Percentiles rank a stretch among this genome's conserved stretches.
Evolutionary conservation across 2,888 invertebrate species (phyloP).

Genomic region (Thymelicus acteon): DNA sequence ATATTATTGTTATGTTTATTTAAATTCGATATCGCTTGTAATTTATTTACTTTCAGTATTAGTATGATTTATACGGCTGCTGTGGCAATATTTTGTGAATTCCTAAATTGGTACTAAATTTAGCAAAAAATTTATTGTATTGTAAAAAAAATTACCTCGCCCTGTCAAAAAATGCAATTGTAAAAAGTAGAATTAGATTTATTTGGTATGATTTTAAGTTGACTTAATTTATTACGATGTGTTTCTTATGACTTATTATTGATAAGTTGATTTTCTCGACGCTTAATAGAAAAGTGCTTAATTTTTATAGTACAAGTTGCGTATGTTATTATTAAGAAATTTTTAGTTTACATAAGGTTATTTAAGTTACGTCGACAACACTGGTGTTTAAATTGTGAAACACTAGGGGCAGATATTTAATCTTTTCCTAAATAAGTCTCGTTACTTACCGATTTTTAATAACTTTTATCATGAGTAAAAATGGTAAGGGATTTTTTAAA

Average conservation of each 20-base stretch:
- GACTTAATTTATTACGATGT: constrained; percentile 60
- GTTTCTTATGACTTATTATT: constrained; percentile 39
- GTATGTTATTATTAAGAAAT: constrained; percentile 31
- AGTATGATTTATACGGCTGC: constrained; percentile 42
- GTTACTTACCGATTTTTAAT: too few species aligned
- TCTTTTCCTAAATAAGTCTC: not conserved
- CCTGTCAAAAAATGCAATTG: constrained; percentile 37
- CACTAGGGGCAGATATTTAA: not conserved
- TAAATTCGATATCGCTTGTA: not conserved
- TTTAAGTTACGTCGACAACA: not conserved
- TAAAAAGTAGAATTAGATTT: constrained; percentile 49
- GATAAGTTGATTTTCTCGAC: constrained; percentile 43
- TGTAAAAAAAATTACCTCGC: constrained; percentile 43
- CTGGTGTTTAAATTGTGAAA: not conserved
- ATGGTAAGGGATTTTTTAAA: too few species aligned
- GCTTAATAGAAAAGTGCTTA: constrained; percentile 43
- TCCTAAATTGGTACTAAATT: constrained; percentile 24
- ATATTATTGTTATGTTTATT: not conserved
- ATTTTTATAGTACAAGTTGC: constrained; percentile 40
- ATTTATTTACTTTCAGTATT: constrained; percentile 54
- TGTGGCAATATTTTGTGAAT: constrained; percentile 19
- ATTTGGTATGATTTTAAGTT: constrained; percentile 50
- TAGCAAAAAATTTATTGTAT: constrained; percentile 4
- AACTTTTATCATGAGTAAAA: too few species aligned
- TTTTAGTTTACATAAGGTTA: constrained; percentile 9